Conservation (phyloP, 1,140 invertebrate species). For the Drosophila pachea region DNA sequence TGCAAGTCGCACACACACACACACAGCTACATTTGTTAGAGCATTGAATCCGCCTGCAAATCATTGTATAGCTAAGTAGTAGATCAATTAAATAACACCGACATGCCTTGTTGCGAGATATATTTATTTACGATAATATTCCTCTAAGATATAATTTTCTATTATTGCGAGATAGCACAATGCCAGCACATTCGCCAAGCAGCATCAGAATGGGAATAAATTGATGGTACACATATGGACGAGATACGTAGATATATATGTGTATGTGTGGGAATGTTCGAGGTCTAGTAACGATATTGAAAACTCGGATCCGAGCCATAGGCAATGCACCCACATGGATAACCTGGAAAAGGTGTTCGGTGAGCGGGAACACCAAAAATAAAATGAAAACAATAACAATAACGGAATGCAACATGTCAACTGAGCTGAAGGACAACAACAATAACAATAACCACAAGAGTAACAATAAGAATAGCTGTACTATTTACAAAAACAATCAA, state of each 20-base stretch:
- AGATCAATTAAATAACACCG: too few relatives aligned
- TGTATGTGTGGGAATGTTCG: conserved; percentile 15
- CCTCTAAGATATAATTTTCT: too few relatives aligned
- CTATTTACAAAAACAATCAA: conserved; percentile 6
- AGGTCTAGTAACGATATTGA: conserved; percentile 73
- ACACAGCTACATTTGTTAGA: too few relatives aligned
- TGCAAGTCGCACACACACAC: conserved; percentile 48
- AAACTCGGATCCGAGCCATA: conserved; percentile 75
- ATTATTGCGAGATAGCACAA: too few relatives aligned
- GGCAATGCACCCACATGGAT: conserved; percentile 77
- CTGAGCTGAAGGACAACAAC: conserved; percentile 5
- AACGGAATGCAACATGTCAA: conserved; percentile 26
- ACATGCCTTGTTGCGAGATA: too few relatives aligned
- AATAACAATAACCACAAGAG: conserved; percentile 12
- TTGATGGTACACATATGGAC: neutral
- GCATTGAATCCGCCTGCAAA: too few relatives aligned
- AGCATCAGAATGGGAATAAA: too few relatives aligned
- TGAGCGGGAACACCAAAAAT: conserved; percentile 46
- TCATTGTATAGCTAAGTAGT: too few relatives aligned
- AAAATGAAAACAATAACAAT: conserved; percentile 15
- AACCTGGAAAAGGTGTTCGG: conserved; percentile 72
- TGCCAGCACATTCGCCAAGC: too few relatives aligned
- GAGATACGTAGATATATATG: conserved; percentile 32
- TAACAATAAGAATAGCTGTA: conserved; percentile 1
- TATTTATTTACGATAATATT: too few relatives aligned